Conservation (phyloP, 2,113 vertebrate species). For the Calyptomena viridis region DNA sequence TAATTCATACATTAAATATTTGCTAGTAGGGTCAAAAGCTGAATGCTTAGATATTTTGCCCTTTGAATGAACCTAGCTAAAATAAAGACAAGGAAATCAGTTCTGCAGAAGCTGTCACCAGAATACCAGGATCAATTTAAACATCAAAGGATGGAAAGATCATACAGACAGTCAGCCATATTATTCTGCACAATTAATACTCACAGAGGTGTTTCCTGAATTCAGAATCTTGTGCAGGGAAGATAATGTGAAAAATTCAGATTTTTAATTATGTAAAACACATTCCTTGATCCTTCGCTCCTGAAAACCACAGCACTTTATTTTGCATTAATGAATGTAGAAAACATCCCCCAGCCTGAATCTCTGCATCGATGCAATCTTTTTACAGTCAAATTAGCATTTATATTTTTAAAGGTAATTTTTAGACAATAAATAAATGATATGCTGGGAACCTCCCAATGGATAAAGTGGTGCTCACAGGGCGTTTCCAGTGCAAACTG, state of each 20-base stretch:
- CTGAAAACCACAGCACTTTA: conserved; percentile 33
- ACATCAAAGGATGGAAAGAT: conserved; percentile 65
- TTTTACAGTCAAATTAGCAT: conserved; percentile 54
- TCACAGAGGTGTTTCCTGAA: conserved; percentile 39
- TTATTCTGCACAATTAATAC: conserved; percentile 63
- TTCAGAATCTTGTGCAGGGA: conserved; percentile 38
- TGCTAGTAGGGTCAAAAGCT: conserved; percentile 73
- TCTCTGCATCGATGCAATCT: background rate
- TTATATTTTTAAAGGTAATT: conserved; percentile 47
- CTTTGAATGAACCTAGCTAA: conserved; percentile 77
- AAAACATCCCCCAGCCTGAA: background rate
- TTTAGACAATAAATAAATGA: conserved; percentile 18
- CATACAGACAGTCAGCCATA: conserved; percentile 57
- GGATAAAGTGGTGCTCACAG: background rate
- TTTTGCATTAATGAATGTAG: conserved; percentile 52
- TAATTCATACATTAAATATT: conserved; percentile 80
- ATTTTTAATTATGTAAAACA: conserved; percentile 58
- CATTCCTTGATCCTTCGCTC: conserved; percentile 21
- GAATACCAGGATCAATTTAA: conserved; percentile 54
- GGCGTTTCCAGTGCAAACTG: background rate
- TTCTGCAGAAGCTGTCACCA: conserved; percentile 58
- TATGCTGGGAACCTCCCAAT: background rate
- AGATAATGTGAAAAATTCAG: conserved; percentile 53
- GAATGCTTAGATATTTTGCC: conserved; percentile 74
- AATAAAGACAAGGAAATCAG: conserved; percentile 66